Percentiles rank a stretch among this genome's conserved stretches.
These are phyloP conservation scores for Bubo bubo DNA, from an alignment of 2,113 vertebrate species.

Conservation along the genomic window DNA sequence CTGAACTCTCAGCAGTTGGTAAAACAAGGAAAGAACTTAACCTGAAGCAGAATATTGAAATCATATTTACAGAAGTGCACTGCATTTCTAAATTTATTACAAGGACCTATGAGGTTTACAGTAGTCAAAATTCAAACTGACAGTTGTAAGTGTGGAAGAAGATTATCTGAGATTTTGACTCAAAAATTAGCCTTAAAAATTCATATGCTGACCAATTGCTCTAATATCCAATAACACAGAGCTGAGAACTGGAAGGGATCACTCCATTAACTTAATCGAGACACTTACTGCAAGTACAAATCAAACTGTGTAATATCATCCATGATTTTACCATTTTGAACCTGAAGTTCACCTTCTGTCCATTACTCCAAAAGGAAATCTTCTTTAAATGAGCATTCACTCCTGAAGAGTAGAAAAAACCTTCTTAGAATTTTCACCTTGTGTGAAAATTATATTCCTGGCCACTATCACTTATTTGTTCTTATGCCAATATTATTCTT, in stretches of 20 bases:
- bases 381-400: neutral
- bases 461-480: neutral
- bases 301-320: neutral
- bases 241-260: neutral
- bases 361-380: neutral
- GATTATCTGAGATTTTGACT: neutral
- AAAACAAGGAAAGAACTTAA: neutral
- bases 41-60: neutral
- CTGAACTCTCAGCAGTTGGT: neutral
- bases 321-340: neutral
- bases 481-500: neutral
- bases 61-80: neutral
- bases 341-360: neutral
- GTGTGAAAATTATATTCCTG: neutral
- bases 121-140: neutral
- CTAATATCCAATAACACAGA: neutral
- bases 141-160: neutral
- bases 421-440: neutral
- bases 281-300: neutral
- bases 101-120: neutral
- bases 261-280: neutral
- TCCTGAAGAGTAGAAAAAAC: neutral
- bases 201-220: neutral
- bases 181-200: neutral
- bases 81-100: neutral